These are phyloP conservation scores for Platysteira castanea DNA, from an alignment of 2,113 vertebrate genomes.

Conservation along the genomic window DNA sequence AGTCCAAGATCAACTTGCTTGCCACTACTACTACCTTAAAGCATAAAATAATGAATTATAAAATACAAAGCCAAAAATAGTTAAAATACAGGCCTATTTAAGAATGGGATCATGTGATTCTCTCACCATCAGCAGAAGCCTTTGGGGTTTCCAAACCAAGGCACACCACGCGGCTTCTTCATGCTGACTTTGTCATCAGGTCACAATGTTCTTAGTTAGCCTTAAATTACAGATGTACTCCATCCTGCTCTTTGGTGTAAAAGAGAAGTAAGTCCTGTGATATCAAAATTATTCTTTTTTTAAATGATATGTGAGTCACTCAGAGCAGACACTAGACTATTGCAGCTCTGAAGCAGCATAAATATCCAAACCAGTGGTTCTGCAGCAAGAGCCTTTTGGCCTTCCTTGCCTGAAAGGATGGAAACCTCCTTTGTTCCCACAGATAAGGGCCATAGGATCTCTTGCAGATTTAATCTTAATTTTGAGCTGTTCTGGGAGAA, in stretches of 20 bases:
- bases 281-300: neutral
- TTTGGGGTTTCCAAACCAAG: neutral
- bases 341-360: neutral
- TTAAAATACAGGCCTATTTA: neutral
- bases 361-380: neutral
- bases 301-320: neutral
- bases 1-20: slow-evolving; percentile 5
- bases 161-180: neutral
- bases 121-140: neutral
- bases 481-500: neutral
- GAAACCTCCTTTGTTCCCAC: neutral
- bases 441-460: neutral
- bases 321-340: neutral
- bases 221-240: neutral
- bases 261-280: slow-evolving; percentile 28
- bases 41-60: neutral
- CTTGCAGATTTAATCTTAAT: neutral
- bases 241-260: neutral
- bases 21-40: neutral
- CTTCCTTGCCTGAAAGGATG: neutral
- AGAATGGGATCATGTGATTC: neutral
- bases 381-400: neutral
- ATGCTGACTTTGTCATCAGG: neutral
- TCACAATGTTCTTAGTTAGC: slow-evolving; percentile 7
- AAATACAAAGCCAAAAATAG: neutral